Evolutionary conservation across 2,888 invertebrate species (phyloP), one percentile per base, ranked within the genome.

Genomic region (Nebria salina): DNA sequence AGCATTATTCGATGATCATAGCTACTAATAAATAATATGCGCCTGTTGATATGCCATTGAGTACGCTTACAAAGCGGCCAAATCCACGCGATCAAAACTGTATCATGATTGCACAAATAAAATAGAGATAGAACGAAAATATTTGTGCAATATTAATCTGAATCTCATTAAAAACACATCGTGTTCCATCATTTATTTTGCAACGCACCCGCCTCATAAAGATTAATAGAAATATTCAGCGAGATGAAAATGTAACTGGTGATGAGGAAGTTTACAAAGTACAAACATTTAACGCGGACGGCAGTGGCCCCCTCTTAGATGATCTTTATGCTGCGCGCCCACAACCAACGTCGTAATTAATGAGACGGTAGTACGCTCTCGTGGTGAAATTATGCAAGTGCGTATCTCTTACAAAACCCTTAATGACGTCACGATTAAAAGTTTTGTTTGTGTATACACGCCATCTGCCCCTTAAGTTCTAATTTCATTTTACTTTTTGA

Each of bases 381-480:
- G 78, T 73, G 78, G 78, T 41, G 65, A 41, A 64, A 15, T 25
- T 72, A 42, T 65, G 78, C 78, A 70, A 80, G 43, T 77, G 72
- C 70, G 72, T 72, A 34, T 70, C 70, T 77, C 77, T 77, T 78
- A 73, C 73, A 25, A 54, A 6, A 26, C 76, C 77, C 72, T 78
- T 81, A 81, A 81, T 74, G 80, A 81, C 75, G 76, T 68, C 80
- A 81, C 75, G 73, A 81, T 81, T 81, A 81, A 81, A 81, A 81
- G 80, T 81, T 81, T 76, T 54, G 54, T 54, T 5, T 13, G 70
- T 80, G 80, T 81, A 81, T 34, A 26, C 80, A 81, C 80, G 80
- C 80, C 80, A 81, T 81, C 80, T 81, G 80, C 75, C 80, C 74
- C 79, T 74, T 68, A 79, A 74, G 41, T 74, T 66, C 75, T 26